Conservation (phyloP, 2,888 invertebrate species). For the Norana najaformis region DNA sequence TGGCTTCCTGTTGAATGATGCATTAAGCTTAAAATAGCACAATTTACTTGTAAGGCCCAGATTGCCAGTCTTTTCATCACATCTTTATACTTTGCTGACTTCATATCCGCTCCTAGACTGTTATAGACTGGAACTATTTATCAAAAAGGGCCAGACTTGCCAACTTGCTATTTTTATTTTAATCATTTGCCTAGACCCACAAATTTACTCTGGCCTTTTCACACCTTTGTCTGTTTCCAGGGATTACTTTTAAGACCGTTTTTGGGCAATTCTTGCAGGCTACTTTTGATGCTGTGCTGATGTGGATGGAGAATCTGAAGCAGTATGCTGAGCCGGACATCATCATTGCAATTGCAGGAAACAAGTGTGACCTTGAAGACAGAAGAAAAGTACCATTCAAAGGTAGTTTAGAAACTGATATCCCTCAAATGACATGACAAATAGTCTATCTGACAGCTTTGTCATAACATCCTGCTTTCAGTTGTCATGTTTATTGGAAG, state of each 20-base stretch:
- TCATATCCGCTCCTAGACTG: too few relatives aligned
- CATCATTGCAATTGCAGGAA: conserved; percentile 63
- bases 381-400: conserved; percentile 54
- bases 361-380: conserved; percentile 62
- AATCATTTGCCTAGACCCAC: too few relatives aligned
- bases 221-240: background rate
- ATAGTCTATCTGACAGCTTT: background rate
- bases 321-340: conserved; percentile 59
- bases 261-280: background rate
- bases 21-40: too few relatives aligned
- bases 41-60: too few relatives aligned
- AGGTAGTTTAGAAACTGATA: conserved; percentile 14
- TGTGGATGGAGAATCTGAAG: conserved; percentile 61
- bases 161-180: too few relatives aligned
- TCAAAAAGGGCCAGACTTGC: too few relatives aligned
- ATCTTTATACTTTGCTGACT: too few relatives aligned
- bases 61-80: too few relatives aligned
- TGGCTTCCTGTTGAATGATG: too few relatives aligned
- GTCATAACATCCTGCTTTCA: background rate
- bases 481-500: background rate
- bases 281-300: conserved; percentile 56
- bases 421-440: background rate
- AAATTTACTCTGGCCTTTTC: too few relatives aligned
- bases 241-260: background rate
- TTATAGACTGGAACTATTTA: too few relatives aligned